Percentiles rank a stretch among this genome's conserved stretches.
Evolutionary conservation across 2,888 invertebrate species (phyloP).

Genomic region (Thumatha senex): DNA sequence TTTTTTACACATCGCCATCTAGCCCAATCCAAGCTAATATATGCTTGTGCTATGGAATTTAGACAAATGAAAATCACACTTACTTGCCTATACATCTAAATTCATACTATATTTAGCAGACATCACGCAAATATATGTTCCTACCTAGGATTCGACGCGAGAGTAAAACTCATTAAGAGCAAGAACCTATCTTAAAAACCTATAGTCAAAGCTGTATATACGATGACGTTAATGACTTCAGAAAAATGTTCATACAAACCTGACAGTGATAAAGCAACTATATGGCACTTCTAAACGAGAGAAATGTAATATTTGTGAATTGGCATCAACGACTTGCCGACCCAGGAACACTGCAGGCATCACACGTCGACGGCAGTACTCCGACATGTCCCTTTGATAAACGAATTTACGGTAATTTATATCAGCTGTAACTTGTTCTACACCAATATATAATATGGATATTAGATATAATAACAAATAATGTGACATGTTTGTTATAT

Average conservation of each 20-base stretch:
- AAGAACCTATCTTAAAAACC: no score
- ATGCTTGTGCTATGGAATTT: no score
- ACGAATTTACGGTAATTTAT: constrained; percentile 41
- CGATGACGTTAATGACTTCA: no score
- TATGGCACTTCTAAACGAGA: constrained; percentile 64
- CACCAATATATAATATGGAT: constrained; percentile 8
- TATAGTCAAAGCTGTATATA: no score
- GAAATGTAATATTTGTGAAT: constrained; percentile 63
- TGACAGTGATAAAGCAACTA: constrained; percentile 65
- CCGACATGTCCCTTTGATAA: constrained; percentile 66
- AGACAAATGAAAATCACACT: no score
- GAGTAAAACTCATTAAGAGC: no score
- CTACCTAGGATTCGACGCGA: no score
- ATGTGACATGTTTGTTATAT: constrained; percentile 21
- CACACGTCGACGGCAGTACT: constrained; percentile 64
- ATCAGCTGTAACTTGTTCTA: constrained; percentile 15
- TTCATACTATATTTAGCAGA: no score
- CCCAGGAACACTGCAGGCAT: constrained; percentile 71
- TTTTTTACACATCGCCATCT: no score
- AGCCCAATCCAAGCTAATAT: no score
- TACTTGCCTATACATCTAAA: no score
- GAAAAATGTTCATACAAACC: constrained; percentile 40
- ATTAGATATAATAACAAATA: constrained; percentile 13
- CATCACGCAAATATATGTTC: no score
- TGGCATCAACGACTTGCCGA: constrained; percentile 56